A percentile compares a stretch with the other conserved stretches of the same genome.
These are phyloP conservation scores for Clytia hemisphaerica DNA, from an alignment of 30 jellyfish, hydroid and myxozoan genomes.

Conservation along the genomic window DNA sequence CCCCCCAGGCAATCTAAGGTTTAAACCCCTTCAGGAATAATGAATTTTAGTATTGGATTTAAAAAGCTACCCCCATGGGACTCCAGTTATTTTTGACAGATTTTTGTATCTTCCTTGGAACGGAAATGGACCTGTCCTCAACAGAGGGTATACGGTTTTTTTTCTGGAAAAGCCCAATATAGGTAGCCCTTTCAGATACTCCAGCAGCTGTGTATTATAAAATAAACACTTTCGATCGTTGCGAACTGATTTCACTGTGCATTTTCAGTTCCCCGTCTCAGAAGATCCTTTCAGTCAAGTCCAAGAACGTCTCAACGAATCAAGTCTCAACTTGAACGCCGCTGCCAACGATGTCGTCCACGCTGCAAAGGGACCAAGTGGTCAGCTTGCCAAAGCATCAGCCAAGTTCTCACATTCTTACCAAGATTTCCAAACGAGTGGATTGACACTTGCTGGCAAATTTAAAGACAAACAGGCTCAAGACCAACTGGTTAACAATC, in stretches of 20 bases:
- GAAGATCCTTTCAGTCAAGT: constrained; percentile 79
- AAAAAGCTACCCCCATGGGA: too few relatives aligned
- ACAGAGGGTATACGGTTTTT: too few relatives aligned
- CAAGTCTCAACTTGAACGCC: constrained; percentile 84
- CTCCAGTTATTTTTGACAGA: too few relatives aligned
- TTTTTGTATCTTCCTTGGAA: too few relatives aligned
- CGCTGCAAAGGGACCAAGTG: constrained; percentile 88
- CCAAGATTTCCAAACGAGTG: constrained; percentile 88
- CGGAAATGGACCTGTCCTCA: too few relatives aligned
- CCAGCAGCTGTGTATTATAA: background rate
- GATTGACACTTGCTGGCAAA: constrained; percentile 87
- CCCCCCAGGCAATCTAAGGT: too few relatives aligned
- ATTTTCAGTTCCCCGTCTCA: constrained; percentile 75
- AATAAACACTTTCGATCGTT: background rate
- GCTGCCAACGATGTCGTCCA: constrained; percentile 94
- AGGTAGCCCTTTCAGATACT: background rate
- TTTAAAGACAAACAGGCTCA: constrained; percentile 86
- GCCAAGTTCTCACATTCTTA: constrained; percentile 88
- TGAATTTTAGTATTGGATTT: too few relatives aligned
- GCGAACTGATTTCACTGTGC: background rate
- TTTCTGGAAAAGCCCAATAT: background rate
- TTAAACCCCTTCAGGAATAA: too few relatives aligned
- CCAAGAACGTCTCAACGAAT: constrained; percentile 67
- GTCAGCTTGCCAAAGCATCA: constrained; percentile 77
- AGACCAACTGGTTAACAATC: constrained; percentile 78